phyloP scores from a whole-genome alignment of 2,113 vertebrate species.

The Cavia porcellus region DNA sequence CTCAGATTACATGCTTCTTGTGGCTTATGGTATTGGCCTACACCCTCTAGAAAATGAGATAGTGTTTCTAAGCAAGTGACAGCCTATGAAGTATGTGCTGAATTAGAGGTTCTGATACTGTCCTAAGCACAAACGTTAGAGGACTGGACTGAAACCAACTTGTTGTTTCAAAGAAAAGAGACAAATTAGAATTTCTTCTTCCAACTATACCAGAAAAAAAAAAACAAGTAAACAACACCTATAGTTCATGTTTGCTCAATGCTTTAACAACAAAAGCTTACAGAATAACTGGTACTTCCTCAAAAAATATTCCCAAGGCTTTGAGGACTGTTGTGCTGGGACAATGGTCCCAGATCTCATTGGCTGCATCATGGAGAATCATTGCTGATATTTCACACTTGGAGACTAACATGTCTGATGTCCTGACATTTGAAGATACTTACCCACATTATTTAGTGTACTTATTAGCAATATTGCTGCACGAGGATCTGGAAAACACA shows the following conservation, averaged over 20 bases:
- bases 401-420: not conserved
- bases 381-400: rapidly evolving
- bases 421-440: not conserved
- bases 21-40: not conserved
- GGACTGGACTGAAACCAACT: not conserved
- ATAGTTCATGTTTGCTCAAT: not conserved
- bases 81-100: not conserved
- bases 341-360: not conserved
- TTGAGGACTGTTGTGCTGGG: not conserved
- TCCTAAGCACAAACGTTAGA: not conserved
- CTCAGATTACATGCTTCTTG: not conserved
- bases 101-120: not conserved
- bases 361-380: not conserved
- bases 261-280: constrained; percentile 7
- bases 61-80: not conserved
- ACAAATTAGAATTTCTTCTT: constrained; percentile 12
- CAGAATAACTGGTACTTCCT: not conserved
- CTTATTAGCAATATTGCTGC: no score
- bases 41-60: not conserved
- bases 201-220: not conserved
- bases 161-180: not conserved
- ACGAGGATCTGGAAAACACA: no score
- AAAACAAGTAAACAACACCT: not conserved
- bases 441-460: not conserved
- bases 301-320: not conserved